Evolutionary conservation across 1,140 invertebrate genomes (phyloP).

Genomic region (Drosophila santomea): DNA sequence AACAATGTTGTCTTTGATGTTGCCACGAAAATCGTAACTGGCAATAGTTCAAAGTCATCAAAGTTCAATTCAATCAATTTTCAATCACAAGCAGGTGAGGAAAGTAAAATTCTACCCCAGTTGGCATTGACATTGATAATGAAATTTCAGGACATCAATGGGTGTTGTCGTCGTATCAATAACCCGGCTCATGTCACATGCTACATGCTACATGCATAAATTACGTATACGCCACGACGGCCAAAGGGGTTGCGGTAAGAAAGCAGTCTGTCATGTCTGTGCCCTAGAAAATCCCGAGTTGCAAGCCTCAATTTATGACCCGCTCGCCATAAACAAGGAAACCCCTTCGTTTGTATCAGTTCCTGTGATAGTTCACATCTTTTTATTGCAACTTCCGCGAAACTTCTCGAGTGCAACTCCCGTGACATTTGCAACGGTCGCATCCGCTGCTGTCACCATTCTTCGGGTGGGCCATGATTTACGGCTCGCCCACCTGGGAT

Average conservation of each 20-base stretch:
- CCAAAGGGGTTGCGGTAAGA: not conserved
- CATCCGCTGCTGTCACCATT: slow-evolving; percentile 29
- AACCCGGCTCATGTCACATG: slow-evolving; percentile 39
- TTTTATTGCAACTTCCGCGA: slow-evolving; percentile 50
- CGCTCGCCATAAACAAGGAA: slow-evolving; percentile 3
- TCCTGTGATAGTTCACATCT: slow-evolving; percentile 25
- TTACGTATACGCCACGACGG: slow-evolving; percentile 29
- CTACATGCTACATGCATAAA: slow-evolving; percentile 51
- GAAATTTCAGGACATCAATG: slow-evolving; percentile 64
- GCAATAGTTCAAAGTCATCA: slow-evolving; percentile 74
- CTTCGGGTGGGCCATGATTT: slow-evolving; percentile 41
- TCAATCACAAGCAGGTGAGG: slow-evolving; percentile 46
- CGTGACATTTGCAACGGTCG: slow-evolving; percentile 29
- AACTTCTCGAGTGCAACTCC: slow-evolving; percentile 31
- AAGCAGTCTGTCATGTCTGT: slow-evolving; percentile 56
- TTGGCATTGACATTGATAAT: slow-evolving; percentile 76
- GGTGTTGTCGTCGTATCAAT: slow-evolving; percentile 56
- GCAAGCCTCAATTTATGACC: slow-evolving; percentile 24
- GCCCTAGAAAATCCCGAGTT: slow-evolving; percentile 28
- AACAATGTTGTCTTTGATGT: slow-evolving; percentile 71
- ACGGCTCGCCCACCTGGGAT: slow-evolving; percentile 21
- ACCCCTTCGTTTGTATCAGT: slow-evolving; percentile 1
- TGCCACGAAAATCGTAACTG: slow-evolving; percentile 18
- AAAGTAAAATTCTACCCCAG: not conserved
- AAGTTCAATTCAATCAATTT: slow-evolving; percentile 83